A percentile compares a stretch with the other conserved stretches of the same genome.
Evolutionary conservation across 2,888 invertebrate species (phyloP).

Genomic region (Drosophila percnosoma): DNA sequence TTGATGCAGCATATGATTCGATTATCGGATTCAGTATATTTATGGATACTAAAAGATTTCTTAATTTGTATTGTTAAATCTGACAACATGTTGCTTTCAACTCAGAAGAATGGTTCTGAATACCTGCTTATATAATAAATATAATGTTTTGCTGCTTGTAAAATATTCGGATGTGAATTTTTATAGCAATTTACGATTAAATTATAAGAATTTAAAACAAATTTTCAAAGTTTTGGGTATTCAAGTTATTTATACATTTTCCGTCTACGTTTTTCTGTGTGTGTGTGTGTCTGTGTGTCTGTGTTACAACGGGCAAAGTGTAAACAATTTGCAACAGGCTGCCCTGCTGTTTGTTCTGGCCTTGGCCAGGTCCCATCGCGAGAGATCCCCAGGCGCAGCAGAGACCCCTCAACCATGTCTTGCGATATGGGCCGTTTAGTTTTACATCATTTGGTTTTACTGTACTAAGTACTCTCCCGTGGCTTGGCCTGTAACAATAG

Average conservation of each 20-base stretch:
- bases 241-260: slow-evolving; percentile 32
- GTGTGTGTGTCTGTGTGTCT: not conserved
- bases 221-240: not conserved
- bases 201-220: slow-evolving; percentile 16
- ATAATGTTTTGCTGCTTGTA: slow-evolving; percentile 13
- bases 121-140: slow-evolving; percentile 5
- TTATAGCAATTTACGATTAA: slow-evolving; percentile 23
- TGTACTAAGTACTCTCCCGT: slow-evolving; percentile 22
- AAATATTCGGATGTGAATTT: slow-evolving; percentile 28
- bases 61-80: not conserved
- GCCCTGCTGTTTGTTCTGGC: slow-evolving; percentile 49
- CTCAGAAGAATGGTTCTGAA: slow-evolving; percentile 4
- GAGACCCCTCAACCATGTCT: not conserved
- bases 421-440: slow-evolving; percentile 7
- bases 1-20: not conserved
- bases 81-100: slow-evolving; percentile 8
- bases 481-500: slow-evolving; percentile 27
- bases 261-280: not conserved
- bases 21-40: not conserved
- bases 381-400: slow-evolving; percentile 24
- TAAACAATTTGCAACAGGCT: slow-evolving; percentile 55
- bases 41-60: not conserved
- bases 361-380: slow-evolving; percentile 27
- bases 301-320: slow-evolving; percentile 40
- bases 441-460: slow-evolving; percentile 38